Percentiles rank a stretch among this genome's conserved stretches.
These are phyloP conservation scores for Hydropsyche betteni DNA, from an alignment of 2,888 invertebrate species.

Conservation along the genomic window DNA sequence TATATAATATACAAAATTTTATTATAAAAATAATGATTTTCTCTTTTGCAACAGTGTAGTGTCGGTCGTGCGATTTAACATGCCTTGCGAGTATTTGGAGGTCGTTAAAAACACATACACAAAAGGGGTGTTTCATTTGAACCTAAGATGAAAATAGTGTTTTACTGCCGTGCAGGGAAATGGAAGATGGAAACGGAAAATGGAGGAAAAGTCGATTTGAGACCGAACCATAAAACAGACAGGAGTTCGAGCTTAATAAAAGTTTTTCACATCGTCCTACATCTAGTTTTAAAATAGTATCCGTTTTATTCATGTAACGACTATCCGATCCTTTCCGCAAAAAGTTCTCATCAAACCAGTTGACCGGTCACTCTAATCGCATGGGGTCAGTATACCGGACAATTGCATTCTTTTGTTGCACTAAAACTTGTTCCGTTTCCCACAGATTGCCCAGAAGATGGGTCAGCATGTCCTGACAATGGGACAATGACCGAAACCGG, in stretches of 20 bases:
- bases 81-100: constrained; percentile 43
- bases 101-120: constrained; percentile 52
- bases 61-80: constrained; percentile 30
- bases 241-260: constrained; percentile 1
- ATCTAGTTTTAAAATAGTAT: not conserved
- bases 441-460: constrained; percentile 24
- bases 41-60: constrained; percentile 32
- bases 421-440: constrained; percentile 17
- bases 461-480: constrained; percentile 20
- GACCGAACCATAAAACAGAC: constrained; percentile 33
- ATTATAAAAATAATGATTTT: not conserved
- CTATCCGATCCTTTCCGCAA: not conserved
- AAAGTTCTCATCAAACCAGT: constrained; percentile 28
- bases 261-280: not conserved
- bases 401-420: constrained; percentile 19
- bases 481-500: constrained; percentile 5
- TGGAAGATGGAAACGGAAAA: constrained; percentile 42
- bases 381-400: constrained; percentile 1
- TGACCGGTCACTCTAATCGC: constrained; percentile 19
- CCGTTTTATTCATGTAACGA: constrained; percentile 3
- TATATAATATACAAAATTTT: not conserved
- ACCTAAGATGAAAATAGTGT: constrained; percentile 50
- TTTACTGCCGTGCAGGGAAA: constrained; percentile 44
- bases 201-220: constrained; percentile 39
- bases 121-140: constrained; percentile 49